Evolutionary conservation across 2,888 invertebrate genomes (phyloP), one percentile per base, ranked within the genome.

Genomic region (Diploptera punctata): DNA sequence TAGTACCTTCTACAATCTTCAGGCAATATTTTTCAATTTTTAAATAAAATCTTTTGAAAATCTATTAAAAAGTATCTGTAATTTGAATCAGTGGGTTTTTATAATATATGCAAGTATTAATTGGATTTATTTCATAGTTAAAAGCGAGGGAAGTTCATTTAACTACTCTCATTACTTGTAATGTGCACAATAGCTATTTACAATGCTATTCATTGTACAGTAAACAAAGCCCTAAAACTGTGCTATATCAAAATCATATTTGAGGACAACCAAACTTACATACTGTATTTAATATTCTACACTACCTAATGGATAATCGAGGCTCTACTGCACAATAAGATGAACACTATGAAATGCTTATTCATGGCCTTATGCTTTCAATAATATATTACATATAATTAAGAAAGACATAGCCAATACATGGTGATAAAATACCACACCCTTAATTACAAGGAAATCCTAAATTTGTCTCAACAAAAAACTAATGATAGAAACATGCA

Each of bases 311-410:
- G 52, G 33, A 33, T 54, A 33, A 68, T 33, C 47, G 33, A 54
- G 52, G 33, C 68, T 68, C 54, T 68, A 68, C 52, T 54, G 52
- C 44, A 52, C 19, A 33, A 21, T 9, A 49, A 49, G 26, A 47
- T 29, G n/a, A 67, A 67, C 31, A 67, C 13, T 31, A 54, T 19
- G 31, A 68, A 68, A 54, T 68, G 54, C 68, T 68, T 68, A 68
- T 26, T 54, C 68, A 68, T 54, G 54, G 68, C 54, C 38, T 68
- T 54, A 52, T 68, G 33, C 19, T 65, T 47, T 44, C 26, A 24
- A 44, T 38, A 38, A 61, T 38, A 9, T n/a, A n/a, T n/a, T n/a
- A n/a, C n/a, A n/a, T n/a, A n/a, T n/a, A n/a, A n/a, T n/a, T n/a
- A n/a, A n/a, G n/a, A 24, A 3, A 18, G 31, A 54, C 38, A 61